These are phyloP conservation scores for Pangasius krempfi DNA, from an alignment of 2,797 vertebrate genomes.

Conservation along the genomic window DNA sequence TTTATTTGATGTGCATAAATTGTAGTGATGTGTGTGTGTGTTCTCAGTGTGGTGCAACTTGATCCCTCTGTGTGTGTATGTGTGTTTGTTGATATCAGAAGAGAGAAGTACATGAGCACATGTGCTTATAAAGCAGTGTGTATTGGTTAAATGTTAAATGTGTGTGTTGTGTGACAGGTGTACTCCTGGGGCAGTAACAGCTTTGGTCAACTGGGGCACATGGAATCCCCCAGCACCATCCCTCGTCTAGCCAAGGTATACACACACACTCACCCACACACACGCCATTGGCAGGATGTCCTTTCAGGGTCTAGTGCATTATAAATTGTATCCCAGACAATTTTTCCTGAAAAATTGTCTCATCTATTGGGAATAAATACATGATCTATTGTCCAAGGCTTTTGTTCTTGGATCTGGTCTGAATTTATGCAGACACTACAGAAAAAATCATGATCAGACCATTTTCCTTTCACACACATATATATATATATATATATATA, in stretches of 20 bases:
- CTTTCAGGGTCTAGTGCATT: neutral
- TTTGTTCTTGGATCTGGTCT: too few species aligned
- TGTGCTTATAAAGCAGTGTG: neutral
- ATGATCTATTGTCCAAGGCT: too few species aligned
- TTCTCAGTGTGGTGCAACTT: neutral
- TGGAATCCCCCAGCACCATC: conserved; percentile 85
- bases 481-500: too few species aligned
- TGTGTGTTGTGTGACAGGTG: conserved; percentile 75
- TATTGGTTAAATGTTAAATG: neutral
- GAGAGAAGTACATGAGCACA: neutral
- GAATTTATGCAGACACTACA: too few species aligned
- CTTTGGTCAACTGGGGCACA: conserved; percentile 90
- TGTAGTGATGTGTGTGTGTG: conserved; percentile 62
- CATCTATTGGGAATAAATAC: too few species aligned
- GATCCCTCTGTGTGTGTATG: conserved; percentile 75
- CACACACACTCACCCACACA: neutral
- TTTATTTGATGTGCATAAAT: neutral
- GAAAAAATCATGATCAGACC: too few species aligned
- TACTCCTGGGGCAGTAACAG: conserved; percentile 94
- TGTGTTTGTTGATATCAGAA: neutral
- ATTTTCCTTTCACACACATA: too few species aligned
- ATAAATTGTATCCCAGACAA: too few species aligned
- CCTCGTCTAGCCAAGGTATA: conserved; percentile 89
- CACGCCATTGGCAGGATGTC: neutral
- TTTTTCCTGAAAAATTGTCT: too few species aligned